phyloP scores from a whole-genome alignment of 1,140 invertebrate species.

The Nomia melanderi region DNA sequence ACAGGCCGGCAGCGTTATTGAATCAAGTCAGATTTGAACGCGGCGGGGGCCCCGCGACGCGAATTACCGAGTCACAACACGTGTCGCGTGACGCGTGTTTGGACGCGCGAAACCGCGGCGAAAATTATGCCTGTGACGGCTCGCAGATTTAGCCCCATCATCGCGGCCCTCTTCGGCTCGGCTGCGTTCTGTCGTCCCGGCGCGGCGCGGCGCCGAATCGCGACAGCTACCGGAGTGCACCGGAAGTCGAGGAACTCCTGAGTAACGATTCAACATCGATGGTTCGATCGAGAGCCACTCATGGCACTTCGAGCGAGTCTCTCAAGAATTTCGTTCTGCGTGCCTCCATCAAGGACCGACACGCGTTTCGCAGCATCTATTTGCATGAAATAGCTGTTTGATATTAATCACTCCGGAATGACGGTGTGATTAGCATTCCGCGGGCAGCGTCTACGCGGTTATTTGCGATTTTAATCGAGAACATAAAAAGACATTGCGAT shows the following conservation, averaged over 20 bases:
- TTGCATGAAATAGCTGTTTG: background rate
- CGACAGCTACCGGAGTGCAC: slow-evolving; percentile 29
- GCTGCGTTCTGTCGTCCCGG: slow-evolving; percentile 22
- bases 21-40: slow-evolving; percentile 19
- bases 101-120: background rate
- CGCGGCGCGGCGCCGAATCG: background rate
- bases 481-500: slow-evolving; percentile 7
- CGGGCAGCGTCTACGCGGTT: background rate
- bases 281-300: slow-evolving; percentile 1
- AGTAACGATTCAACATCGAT: slow-evolving; percentile 4
- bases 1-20: slow-evolving; percentile 1
- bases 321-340: background rate
- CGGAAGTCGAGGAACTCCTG: slow-evolving; percentile 35
- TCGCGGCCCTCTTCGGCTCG: background rate
- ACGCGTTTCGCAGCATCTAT: background rate
- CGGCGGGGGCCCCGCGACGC: background rate
- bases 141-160: slow-evolving; percentile 33
- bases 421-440: slow-evolving; percentile 5
- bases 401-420: background rate
- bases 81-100: slow-evolving; percentile 20
- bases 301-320: background rate
- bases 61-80: slow-evolving; percentile 42
- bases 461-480: slow-evolving; percentile 13
- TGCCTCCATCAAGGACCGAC: background rate
- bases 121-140: slow-evolving; percentile 43